Base-by-base conservation (phyloP, 1,140 invertebrate genomes). In the Paracyclopina nana region DNA sequence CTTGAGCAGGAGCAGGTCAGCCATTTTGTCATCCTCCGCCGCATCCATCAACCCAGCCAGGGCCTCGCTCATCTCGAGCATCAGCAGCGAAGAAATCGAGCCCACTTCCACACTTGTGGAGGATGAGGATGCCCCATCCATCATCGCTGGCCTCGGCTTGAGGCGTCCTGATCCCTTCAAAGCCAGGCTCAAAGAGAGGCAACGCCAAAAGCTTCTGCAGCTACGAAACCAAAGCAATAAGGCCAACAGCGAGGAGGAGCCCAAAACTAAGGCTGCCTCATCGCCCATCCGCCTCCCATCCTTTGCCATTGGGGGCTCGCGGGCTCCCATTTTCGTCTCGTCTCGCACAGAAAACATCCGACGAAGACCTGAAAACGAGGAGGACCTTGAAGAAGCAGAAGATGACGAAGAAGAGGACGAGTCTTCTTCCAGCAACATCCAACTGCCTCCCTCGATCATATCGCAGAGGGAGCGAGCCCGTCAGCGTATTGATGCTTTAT, bases 251-350 rank as follows among this genome's bases (percentile, higher is more conserved):
- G 16, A 46, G 8, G 26, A 26, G 25, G 18, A 2, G 14, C 16
- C 5, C 14, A 44, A 20, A 41, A 52, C 6, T 34, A 52, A 14
- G 40, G 24, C 6, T 50, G 29, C 6, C 31, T 25, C 2, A 20
- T 12, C 16, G 18, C 43, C 34, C 50, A 14, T 3, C 22, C 28
- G 27, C 27, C 25, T 48, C 31, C n/a, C n/a, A n/a, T n/a, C n/a
- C n/a, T n/a, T n/a, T n/a, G 43, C 50, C 50, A 34, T 8, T 27
- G 16, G 2, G 27, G 14, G 14, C 31, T 38, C 25, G 20, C 18
- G 27, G 50, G 41, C 50, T 26, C 50, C 50, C 38, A 52, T 52
- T 45, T 52, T 52, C 25, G 27, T 52, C 22, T 52, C 50, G 5
- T 40, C 30, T 18, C 50, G 34, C 18, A 46, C 31, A 24, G 31